These are phyloP conservation scores for Apomyelois bistriatella DNA, from an alignment of 2,888 invertebrate genomes.

Conservation along the genomic window DNA sequence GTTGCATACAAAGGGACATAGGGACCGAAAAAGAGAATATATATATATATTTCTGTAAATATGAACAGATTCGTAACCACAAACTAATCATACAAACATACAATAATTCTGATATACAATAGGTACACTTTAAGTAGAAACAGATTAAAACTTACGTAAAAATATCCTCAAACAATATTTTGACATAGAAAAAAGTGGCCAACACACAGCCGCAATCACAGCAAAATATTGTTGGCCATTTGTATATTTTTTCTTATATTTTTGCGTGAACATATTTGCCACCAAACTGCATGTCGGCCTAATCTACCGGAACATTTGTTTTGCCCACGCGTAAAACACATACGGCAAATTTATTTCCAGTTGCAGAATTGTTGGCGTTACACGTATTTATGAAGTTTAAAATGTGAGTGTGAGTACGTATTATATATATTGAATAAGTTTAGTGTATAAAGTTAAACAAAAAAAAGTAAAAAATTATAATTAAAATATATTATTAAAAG, in stretches of 20 bases:
- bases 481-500: no score
- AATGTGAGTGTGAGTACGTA: neutral
- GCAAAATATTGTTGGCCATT: neutral
- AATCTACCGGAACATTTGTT: constrained; percentile 6
- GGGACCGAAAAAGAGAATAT: no score
- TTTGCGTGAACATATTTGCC: constrained; percentile 5
- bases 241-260: constrained; percentile 3
- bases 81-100: no score
- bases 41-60: no score
- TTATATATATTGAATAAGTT: neutral
- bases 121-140: no score
- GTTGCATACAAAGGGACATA: no score
- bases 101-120: no score
- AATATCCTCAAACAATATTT: neutral
- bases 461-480: neutral
- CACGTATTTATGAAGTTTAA: neutral
- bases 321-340: constrained; percentile 7
- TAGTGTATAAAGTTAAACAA: neutral
- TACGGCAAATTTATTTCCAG: neutral
- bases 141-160: neutral
- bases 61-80: no score
- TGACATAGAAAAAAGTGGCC: neutral
- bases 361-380: neutral
- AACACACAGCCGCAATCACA: neutral
- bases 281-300: constrained; percentile 1